phyloP scores from a whole-genome alignment of 2,888 invertebrate genomes.

The Dynastes grantii region DNA sequence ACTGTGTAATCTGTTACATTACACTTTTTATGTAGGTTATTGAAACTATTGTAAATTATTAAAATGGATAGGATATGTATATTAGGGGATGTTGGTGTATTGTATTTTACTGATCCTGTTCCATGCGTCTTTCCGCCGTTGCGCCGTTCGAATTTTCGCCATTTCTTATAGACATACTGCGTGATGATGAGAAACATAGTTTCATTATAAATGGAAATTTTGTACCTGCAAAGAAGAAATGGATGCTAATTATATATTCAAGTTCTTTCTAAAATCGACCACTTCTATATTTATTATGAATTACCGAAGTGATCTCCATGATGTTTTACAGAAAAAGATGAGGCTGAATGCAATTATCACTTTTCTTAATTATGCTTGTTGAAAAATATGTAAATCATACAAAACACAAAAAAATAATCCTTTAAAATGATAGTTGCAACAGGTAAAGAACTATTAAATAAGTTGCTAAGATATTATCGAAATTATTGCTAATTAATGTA shows the following conservation, averaged over 20 bases:
- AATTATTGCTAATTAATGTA: too few species aligned
- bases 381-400: too few species aligned
- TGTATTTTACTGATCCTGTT: conserved; percentile 61
- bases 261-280: too few species aligned
- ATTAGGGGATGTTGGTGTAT: conserved; percentile 47
- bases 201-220: conserved; percentile 99
- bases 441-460: too few species aligned
- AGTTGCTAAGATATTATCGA: too few species aligned
- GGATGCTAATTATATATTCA: not conserved
- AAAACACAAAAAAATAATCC: too few species aligned
- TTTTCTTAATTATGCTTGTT: too few species aligned
- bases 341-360: too few species aligned
- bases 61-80: conserved; percentile 51
- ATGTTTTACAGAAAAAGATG: too few species aligned
- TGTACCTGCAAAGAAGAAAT: conserved; percentile 77
- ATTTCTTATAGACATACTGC: conserved; percentile 75
- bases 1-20: conserved; percentile 42
- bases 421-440: too few species aligned
- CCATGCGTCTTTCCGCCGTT: conserved; percentile 60
- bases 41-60: conserved; percentile 50
- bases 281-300: too few species aligned
- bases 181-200: conserved; percentile 92
- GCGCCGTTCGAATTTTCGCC: conserved; percentile 67
- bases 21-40: conserved; percentile 35
- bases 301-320: too few species aligned